phyloP scores from a whole-genome alignment of 2,113 vertebrate genomes.

The Pipra filicauda region DNA sequence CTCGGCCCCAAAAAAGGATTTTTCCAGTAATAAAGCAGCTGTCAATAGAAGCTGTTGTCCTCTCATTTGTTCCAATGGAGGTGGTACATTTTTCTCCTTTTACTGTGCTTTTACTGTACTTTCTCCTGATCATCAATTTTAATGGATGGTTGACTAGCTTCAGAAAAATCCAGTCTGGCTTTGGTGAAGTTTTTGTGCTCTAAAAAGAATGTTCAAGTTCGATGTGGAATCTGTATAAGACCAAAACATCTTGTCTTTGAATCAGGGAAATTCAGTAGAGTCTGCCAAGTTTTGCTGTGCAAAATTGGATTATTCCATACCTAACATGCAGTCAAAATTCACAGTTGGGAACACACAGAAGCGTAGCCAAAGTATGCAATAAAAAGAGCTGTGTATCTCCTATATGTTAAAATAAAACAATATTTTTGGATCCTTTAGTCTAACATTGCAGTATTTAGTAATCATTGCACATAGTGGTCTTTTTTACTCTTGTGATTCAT shows the following conservation, averaged over 20 bases:
- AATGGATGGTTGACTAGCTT: not conserved
- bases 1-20: rapidly evolving
- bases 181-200: not conserved
- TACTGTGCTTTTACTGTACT: not conserved
- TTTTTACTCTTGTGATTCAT: not conserved
- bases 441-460: not conserved
- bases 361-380: not conserved
- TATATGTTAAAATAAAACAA: not conserved
- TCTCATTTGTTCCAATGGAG: not conserved
- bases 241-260: not conserved
- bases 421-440: not conserved
- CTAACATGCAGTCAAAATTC: not conserved
- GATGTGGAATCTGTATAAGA: not conserved
- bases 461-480: not conserved
- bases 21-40: conserved; percentile 17
- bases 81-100: not conserved
- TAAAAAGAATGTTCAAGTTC: not conserved
- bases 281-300: not conserved
- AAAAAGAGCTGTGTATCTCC: not conserved
- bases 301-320: conserved; percentile 17
- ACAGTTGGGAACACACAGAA: not conserved
- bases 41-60: not conserved
- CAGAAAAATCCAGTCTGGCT: not conserved
- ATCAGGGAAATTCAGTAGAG: not conserved
- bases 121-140: not conserved